Conservation (phyloP, 1,140 invertebrate species). For the Brachionus paranguensis region DNA sequence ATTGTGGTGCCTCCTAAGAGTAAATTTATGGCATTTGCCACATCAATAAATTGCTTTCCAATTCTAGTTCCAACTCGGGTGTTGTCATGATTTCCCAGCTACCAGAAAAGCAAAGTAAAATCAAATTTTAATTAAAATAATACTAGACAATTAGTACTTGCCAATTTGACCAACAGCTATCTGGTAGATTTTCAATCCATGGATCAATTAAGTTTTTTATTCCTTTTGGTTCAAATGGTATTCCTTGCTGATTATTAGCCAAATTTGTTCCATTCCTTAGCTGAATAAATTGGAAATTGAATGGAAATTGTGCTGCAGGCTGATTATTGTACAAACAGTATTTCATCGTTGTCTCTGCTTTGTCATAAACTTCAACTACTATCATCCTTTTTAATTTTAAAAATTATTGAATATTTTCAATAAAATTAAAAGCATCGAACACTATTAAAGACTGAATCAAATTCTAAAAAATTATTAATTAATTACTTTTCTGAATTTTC, state of each 20-base stretch:
- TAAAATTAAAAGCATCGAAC: too few species aligned
- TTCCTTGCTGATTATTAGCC: neutral
- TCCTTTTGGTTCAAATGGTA: conserved; percentile 25
- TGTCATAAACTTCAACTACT: conserved; percentile 7
- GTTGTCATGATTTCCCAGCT: conserved; percentile 47
- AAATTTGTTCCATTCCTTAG: neutral
- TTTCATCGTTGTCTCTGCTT: neutral
- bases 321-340: conserved; percentile 16
- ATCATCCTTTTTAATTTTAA: neutral
- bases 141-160: conserved; percentile 50
- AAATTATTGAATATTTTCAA: too few species aligned
- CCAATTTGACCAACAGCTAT: conserved; percentile 59
- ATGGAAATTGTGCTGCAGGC: conserved; percentile 20
- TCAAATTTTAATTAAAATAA: neutral
- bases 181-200: conserved; percentile 61
- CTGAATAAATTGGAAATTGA: conserved; percentile 38
- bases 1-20: conserved; percentile 48
- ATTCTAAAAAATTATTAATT: neutral
- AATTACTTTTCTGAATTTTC: conserved; percentile 18
- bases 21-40: conserved; percentile 47
- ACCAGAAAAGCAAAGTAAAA: neutral
- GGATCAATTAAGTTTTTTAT: conserved; percentile 29
- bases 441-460: too few species aligned
- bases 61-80: conserved; percentile 43
- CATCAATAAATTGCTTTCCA: conserved; percentile 43